Evolutionary conservation across 1,140 invertebrate species (phyloP).

Genomic region (Diuraphis noxia): DNA sequence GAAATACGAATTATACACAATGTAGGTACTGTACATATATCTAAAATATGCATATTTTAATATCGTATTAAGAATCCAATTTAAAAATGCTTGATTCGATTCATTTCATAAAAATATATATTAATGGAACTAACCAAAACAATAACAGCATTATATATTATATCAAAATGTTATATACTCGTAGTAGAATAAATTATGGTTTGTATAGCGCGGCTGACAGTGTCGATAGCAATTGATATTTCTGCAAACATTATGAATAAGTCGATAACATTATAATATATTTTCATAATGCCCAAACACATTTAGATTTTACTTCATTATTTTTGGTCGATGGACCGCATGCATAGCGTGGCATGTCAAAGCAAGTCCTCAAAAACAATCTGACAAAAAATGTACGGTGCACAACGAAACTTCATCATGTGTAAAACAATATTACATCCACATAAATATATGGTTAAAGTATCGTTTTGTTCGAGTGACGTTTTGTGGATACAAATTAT

Average conservation of each 20-base stretch:
- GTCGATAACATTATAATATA: not conserved
- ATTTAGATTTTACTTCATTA: not conserved
- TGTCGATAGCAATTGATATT: not conserved
- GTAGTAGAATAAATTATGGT: not conserved
- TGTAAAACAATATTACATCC: not conserved
- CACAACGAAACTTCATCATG: not conserved
- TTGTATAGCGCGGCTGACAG: not conserved
- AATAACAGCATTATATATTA: constrained; percentile 4
- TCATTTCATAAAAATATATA: not conserved
- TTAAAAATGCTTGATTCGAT: not conserved
- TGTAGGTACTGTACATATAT: not conserved
- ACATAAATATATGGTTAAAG: not conserved
- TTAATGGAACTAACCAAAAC: not conserved
- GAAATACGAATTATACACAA: not conserved
- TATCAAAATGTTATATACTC: not conserved
- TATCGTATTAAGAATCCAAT: not conserved
- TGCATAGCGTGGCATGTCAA: not conserved
- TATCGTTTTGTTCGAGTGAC: not conserved
- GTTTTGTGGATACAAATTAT: not conserved
- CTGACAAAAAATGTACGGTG: not conserved
- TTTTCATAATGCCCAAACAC: not conserved
- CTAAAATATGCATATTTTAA: not conserved
- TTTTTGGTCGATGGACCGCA: not conserved
- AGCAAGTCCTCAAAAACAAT: not conserved
- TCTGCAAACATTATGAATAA: not conserved